Base-by-base conservation (phyloP, 2,113 vertebrate species). In the Lonchura striata region DNA sequence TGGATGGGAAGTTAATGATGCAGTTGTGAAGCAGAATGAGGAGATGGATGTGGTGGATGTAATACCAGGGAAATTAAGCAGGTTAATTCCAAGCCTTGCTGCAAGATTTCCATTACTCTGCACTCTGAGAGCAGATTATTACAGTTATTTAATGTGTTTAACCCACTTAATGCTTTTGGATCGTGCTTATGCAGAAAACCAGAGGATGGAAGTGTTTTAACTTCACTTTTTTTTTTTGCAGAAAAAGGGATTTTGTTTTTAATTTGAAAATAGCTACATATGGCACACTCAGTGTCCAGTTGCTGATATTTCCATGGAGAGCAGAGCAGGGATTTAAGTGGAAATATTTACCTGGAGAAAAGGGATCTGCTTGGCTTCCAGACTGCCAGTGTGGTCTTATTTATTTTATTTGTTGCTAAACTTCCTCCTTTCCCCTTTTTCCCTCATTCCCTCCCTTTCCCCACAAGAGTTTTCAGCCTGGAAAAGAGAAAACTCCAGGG, bases 1-100 rank as follows among this genome's bases (percentile, higher is more conserved):
- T 92, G 22, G 53, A 59, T 78, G 56, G 49, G 88, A 44, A 94
- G 94, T 97, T 97, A 96, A 97, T 96, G 95, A 95, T 1, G 83
- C 91, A 57, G 92, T 80, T 87, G 75, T 5, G 78, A 78, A 82
- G 86, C 92, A 65, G 81, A 76, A 64, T 10, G 37, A 95, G 85
- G 46, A 94, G 80, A 88, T 91, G 94, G 65, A 86, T 87, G 83
- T 60, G 63, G 65, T 72, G 82, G 83, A 79, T 93, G 74, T 35
- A 74, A 93, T 74, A 49, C 65, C 65, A 57, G 75, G 15, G 79
- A 83, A 97, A 96, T 96, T 90, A 96, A 92, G 88, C 88, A 65
- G 92, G 75, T 93, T 96, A 84, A 93, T 97, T 95, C 96, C 69
- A 52, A 84, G 61, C 83, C 86, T 78, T 68, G 89, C 89, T 88